Evolutionary conservation across 1,140 invertebrate genomes (phyloP).

Genomic region (Panulirus ornatus): DNA sequence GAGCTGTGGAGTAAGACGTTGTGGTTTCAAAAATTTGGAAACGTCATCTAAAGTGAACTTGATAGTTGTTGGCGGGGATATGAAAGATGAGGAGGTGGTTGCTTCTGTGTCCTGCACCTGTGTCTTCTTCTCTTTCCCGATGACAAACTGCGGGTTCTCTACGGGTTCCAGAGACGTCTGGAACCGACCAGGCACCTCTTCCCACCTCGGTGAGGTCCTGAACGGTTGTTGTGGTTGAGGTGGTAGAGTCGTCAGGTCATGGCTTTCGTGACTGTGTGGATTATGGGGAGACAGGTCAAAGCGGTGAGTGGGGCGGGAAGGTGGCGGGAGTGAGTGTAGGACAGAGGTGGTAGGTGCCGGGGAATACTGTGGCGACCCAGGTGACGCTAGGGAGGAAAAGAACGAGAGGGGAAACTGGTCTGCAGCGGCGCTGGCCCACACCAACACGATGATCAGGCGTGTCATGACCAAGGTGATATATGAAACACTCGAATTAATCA

Average conservation of each 20-base stretch:
- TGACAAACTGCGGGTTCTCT: background rate
- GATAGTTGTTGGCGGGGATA: constrained; percentile 45
- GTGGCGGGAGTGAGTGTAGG: background rate
- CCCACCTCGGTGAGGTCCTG: background rate
- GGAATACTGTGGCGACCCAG: background rate
- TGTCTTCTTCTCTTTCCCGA: background rate
- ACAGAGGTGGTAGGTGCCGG: background rate
- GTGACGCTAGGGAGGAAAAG: background rate
- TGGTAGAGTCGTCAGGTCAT: background rate
- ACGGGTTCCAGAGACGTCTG: background rate
- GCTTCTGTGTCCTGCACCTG: background rate
- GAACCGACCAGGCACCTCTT: background rate
- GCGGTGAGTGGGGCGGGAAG: background rate
- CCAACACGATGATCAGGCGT: background rate
- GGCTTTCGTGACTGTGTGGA: background rate
- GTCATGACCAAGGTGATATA: no score
- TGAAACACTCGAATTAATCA: no score
- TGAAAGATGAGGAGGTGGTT: background rate
- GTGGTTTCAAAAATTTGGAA: constrained; percentile 33
- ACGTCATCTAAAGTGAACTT: constrained; percentile 58
- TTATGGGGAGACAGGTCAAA: background rate
- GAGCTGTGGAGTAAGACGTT: constrained; percentile 11
- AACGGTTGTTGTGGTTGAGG: background rate
- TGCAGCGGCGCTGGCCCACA: background rate
- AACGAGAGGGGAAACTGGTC: background rate